phyloP scores from a whole-genome alignment of 2,797 vertebrate genomes.

The Scleropages formosus region DNA sequence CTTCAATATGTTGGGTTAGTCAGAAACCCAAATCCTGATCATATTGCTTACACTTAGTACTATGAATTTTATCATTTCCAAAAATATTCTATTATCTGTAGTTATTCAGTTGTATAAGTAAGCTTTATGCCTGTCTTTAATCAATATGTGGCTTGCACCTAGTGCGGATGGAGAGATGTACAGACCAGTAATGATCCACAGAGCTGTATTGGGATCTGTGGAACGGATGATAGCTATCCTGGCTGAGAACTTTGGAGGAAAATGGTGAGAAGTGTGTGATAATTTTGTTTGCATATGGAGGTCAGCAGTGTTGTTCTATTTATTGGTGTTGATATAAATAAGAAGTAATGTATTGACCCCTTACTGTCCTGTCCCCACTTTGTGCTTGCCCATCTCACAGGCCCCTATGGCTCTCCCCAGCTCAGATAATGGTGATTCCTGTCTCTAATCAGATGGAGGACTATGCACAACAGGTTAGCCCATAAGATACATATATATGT shows the following conservation, averaged over 20 bases:
- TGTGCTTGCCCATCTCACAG: slow-evolving; percentile 61
- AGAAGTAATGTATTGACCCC: background rate
- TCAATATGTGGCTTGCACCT: slow-evolving; percentile 5
- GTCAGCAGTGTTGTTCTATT: background rate
- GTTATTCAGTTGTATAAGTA: slow-evolving; percentile 33
- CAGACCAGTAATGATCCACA: slow-evolving; percentile 85
- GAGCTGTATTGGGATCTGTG: slow-evolving; percentile 86
- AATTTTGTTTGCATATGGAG: background rate
- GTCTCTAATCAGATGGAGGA: slow-evolving; percentile 70
- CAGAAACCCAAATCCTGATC: background rate
- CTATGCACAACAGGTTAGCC: slow-evolving; percentile 78
- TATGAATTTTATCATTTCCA: background rate
- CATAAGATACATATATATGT: background rate
- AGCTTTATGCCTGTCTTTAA: background rate
- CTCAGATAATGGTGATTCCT: slow-evolving; percentile 82
- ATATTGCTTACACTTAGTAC: background rate
- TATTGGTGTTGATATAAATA: background rate
- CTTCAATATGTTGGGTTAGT: slow-evolving; percentile 81
- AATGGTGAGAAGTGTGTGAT: slow-evolving; percentile 71
- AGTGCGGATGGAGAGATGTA: slow-evolving; percentile 62
- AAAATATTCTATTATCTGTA: background rate
- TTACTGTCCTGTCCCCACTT: too few relatives aligned
- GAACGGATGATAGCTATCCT: slow-evolving; percentile 87
- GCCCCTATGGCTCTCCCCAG: slow-evolving; percentile 89
- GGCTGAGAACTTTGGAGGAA: slow-evolving; percentile 83